These are phyloP conservation scores for Pomacea canaliculata DNA, from an alignment of 2,888 invertebrate genomes.

Conservation along the genomic window DNA sequence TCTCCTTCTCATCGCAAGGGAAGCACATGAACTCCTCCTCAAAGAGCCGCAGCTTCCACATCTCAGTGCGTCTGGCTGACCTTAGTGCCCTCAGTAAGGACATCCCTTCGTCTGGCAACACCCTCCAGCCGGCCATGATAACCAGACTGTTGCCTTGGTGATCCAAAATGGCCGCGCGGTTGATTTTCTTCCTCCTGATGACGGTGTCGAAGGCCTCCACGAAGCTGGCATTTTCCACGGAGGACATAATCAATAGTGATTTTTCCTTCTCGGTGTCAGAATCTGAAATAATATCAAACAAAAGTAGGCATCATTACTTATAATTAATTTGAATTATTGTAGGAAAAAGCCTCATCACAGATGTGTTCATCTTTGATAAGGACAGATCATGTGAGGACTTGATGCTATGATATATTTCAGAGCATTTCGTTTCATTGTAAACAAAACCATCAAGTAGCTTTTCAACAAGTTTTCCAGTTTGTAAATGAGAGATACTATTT, in stretches of 20 bases:
- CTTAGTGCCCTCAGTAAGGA: background rate
- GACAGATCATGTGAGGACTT: no score
- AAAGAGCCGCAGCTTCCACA: conserved; percentile 6
- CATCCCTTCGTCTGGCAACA: conserved; percentile 3
- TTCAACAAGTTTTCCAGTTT: no score
- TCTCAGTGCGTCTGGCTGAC: background rate
- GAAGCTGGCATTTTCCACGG: background rate
- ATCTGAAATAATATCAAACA: background rate
- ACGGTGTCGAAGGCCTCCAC: background rate
- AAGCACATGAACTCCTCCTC: conserved; percentile 16
- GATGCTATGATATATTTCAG: no score
- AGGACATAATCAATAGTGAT: background rate
- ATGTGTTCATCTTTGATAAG: no score
- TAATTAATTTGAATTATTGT: no score
- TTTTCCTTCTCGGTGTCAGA: background rate
- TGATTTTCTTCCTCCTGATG: conserved; percentile 4
- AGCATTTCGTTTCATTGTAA: no score
- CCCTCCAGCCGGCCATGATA: background rate
- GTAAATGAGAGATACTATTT: no score
- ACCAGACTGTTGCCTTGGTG: conserved; percentile 6
- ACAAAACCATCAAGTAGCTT: no score
- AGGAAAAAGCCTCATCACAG: background rate
- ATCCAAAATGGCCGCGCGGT: conserved; percentile 19
- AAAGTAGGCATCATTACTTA: background rate
- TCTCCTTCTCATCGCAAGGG: conserved; percentile 3